Percentiles rank a stretch among this genome's conserved stretches.
Conservation (phyloP, 2,797 vertebrate species). For the Microctenopoma stevenorrisi region DNA sequence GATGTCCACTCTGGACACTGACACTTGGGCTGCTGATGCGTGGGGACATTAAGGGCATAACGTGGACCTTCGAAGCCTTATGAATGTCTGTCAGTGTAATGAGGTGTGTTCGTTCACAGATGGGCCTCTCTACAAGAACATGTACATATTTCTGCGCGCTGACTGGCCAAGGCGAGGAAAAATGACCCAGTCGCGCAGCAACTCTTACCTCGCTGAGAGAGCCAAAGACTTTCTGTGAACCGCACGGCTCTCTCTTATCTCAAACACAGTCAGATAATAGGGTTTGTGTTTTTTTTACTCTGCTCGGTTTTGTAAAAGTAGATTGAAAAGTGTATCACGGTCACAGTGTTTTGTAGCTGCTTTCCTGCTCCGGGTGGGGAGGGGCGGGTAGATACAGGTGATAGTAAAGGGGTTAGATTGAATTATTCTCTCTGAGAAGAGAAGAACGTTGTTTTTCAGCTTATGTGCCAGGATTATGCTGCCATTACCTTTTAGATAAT, state of each 20-base stretch:
- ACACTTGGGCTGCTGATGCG: neutral
- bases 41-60: conserved; percentile 22
- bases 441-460: conserved; percentile 29
- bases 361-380: conserved; percentile 41
- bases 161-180: conserved; percentile 33
- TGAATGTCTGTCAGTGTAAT: conserved; percentile 6
- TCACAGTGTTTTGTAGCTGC: conserved; percentile 75
- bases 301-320: conserved; percentile 58
- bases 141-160: conserved; percentile 30
- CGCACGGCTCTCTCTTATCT: conserved; percentile 51
- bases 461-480: conserved; percentile 57
- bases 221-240: conserved; percentile 47
- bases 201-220: conserved; percentile 65
- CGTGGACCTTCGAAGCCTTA: conserved; percentile 35
- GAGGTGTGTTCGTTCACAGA: conserved; percentile 4
- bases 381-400: conserved; percentile 4
- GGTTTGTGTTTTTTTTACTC: conserved; percentile 46
- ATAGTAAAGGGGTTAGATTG: conserved; percentile 20
- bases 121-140: conserved; percentile 25
- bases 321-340: conserved; percentile 53
- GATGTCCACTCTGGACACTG: conserved; percentile 8
- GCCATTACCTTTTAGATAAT: conserved; percentile 63
- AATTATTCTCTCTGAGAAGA: conserved; percentile 10
- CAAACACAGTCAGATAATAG: conserved; percentile 37
- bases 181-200: conserved; percentile 55